Evolutionary conservation across 2,797 vertebrate genomes (phyloP).

Genomic region (Mycteria americana): DNA sequence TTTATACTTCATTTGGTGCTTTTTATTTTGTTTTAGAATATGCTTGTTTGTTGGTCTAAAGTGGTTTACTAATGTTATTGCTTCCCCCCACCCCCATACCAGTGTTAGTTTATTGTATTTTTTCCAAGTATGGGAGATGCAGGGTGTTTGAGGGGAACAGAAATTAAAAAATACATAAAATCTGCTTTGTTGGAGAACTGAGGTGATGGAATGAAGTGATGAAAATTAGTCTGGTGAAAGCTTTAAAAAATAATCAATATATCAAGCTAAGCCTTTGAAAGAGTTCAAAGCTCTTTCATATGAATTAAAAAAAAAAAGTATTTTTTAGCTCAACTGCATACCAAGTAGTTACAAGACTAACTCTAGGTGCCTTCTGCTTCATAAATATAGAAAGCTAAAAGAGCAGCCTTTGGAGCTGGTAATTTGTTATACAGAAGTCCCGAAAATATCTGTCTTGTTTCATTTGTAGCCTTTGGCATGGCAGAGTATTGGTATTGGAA

Average conservation of each 20-base stretch:
- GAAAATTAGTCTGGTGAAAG: not conserved
- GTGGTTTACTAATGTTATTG: not conserved
- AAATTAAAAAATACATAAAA: constrained; percentile 1
- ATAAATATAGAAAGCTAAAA: constrained; percentile 24
- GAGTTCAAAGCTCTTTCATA: constrained; percentile 35
- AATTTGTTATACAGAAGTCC: constrained; percentile 51
- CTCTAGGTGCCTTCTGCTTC: constrained; percentile 19
- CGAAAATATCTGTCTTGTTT: constrained; percentile 57
- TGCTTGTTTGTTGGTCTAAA: not conserved
- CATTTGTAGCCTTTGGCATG: constrained; percentile 64
- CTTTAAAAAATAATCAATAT: not conserved
- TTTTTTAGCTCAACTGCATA: not conserved
- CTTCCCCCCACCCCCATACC: not conserved
- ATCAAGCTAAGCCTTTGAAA: constrained; percentile 20
- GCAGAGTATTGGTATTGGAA: constrained; percentile 61
- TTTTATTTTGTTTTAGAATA: not conserved
- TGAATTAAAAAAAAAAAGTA: not conserved
- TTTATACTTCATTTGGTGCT: not conserved
- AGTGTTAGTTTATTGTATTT: not conserved
- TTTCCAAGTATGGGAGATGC: not conserved
- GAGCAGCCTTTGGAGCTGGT: constrained; percentile 12
- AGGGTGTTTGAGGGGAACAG: constrained; percentile 10
- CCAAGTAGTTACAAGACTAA: not conserved
- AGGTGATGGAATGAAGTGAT: not conserved
- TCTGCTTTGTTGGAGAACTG: not conserved